phyloP scores from a whole-genome alignment of 2,797 vertebrate species.

The Mus minutoides region DNA sequence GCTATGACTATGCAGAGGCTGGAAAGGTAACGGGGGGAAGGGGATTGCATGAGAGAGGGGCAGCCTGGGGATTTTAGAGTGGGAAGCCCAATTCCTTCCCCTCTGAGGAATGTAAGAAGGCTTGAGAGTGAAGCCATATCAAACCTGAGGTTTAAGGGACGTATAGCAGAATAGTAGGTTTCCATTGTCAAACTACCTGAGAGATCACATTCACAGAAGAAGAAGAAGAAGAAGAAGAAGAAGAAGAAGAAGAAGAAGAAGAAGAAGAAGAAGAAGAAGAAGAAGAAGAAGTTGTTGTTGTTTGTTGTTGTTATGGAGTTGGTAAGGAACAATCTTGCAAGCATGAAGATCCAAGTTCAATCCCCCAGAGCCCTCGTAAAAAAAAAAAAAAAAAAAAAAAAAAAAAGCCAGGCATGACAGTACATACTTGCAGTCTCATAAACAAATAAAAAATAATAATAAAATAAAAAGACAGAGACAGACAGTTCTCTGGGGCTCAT shows the following conservation, averaged over 20 bases:
- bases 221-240: too few species aligned
- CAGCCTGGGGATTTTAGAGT: too few species aligned
- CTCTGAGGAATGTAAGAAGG: neutral
- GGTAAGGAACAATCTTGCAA: neutral
- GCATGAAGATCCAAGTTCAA: neutral
- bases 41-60: fast-evolving
- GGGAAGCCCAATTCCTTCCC: neutral
- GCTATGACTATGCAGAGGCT: constrained; percentile 99
- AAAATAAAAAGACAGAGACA: neutral
- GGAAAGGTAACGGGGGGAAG: constrained; percentile 91
- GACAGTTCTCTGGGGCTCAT: neutral
- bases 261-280: too few species aligned
- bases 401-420: neutral
- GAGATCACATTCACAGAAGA: neutral
- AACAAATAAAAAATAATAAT: neutral
- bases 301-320: neutral
- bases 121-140: constrained; percentile 2
- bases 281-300: too few species aligned
- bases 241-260: too few species aligned
- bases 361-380: neutral
- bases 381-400: neutral
- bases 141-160: neutral
- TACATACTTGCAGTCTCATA: neutral
- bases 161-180: neutral
- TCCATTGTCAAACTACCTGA: neutral